phyloP scores from a whole-genome alignment of 2,888 invertebrate species.

The Bembecia ichneumoniformis region DNA sequence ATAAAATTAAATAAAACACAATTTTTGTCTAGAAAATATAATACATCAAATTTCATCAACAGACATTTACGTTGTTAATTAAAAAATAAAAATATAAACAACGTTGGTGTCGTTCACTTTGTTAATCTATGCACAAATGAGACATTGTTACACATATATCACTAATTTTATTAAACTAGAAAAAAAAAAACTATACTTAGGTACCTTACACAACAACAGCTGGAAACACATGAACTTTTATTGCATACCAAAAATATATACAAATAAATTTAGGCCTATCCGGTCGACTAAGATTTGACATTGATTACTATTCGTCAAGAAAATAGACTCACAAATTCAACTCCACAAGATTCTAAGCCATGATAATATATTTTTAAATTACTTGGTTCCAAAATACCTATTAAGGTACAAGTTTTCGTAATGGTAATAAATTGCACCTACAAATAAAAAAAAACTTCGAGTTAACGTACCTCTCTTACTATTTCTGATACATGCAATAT shows the following conservation, averaged over 20 bases:
- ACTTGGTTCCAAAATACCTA: no score
- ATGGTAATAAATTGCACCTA: no score
- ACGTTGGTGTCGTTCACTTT: slow-evolving; percentile 24
- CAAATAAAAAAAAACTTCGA: no score
- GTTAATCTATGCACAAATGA: slow-evolving; percentile 28
- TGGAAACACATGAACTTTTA: background rate
- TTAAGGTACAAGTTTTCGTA: no score
- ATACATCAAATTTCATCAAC: slow-evolving; percentile 62
- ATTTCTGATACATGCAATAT: no score
- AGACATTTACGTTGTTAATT: slow-evolving; percentile 52
- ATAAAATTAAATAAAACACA: slow-evolving; percentile 18
- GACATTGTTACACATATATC: slow-evolving; percentile 14
- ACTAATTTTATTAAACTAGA: slow-evolving; percentile 9
- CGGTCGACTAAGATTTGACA: no score
- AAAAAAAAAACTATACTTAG: slow-evolving; percentile 13
- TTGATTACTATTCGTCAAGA: no score
- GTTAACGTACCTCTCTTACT: no score
- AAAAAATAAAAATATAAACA: slow-evolving; percentile 36
- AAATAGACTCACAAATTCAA: no score
- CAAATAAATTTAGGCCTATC: slow-evolving; percentile 3
- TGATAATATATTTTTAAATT: no score
- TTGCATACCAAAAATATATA: background rate
- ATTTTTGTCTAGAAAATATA: slow-evolving; percentile 63
- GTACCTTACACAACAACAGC: slow-evolving; percentile 7
- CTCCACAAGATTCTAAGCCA: no score